Conservation (phyloP, 2,113 vertebrate species). For the Gallinago undulata region DNA sequence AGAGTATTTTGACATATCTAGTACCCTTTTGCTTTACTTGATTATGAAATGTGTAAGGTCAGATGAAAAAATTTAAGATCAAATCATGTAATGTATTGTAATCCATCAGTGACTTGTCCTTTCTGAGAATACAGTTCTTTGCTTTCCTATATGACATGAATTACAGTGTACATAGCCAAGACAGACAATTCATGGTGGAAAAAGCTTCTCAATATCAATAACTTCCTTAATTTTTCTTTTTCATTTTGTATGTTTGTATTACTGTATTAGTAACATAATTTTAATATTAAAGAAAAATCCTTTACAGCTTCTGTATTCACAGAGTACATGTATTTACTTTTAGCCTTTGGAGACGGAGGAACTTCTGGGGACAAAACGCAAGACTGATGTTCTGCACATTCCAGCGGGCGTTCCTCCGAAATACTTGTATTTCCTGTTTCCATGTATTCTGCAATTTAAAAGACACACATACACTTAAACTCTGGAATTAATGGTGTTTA, state of each 20-base stretch:
- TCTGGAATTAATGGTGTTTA: not conserved
- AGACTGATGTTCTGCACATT: conserved; percentile 81
- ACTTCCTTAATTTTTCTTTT: not conserved
- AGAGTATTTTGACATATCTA: not conserved
- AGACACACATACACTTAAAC: conserved; percentile 36
- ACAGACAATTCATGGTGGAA: not conserved
- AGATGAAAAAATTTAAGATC: not conserved
- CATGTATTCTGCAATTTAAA: conserved; percentile 83
- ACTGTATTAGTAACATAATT: not conserved
- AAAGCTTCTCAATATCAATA: not conserved
- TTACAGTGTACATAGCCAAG: not conserved
- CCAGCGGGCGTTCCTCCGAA: conserved; percentile 80
- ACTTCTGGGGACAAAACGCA: conserved; percentile 81
- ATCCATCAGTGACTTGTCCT: not conserved
- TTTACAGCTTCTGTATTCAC: conserved; percentile 18
- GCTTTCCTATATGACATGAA: not conserved
- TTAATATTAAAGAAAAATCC: not conserved
- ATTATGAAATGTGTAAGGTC: not conserved
- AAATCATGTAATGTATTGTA: not conserved
- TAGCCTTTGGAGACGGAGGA: conserved; percentile 86
- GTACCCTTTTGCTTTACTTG: not conserved
- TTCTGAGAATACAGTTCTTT: not conserved
- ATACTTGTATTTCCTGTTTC: conserved; percentile 80
- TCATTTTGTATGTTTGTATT: not conserved
- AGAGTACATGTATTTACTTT: conserved; percentile 81